Percentiles rank a stretch among this genome's conserved stretches.
Conservation (phyloP, 30 jellyfish, hydroid and myxozoan genomes). For the Aurelia aurita region DNA sequence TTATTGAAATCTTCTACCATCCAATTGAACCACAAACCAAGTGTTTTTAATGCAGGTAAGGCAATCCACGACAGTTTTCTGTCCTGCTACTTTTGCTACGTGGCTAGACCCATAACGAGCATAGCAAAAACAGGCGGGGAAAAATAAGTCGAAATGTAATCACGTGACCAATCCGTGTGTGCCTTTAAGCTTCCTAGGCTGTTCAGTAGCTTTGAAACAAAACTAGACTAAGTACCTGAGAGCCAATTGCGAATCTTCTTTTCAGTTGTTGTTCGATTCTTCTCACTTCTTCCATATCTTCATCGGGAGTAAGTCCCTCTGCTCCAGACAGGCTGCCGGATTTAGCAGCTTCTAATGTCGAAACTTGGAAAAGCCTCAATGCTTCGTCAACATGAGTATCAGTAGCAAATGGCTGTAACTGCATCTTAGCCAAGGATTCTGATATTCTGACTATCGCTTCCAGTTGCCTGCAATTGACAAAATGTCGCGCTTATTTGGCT, state of each 20-base stretch:
- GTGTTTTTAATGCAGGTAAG: too few relatives aligned
- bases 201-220: too few relatives aligned
- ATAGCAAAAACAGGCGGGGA: too few relatives aligned
- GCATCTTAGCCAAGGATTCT: conserved; percentile 99
- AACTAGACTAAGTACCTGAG: conserved; percentile 75
- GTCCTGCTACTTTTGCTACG: too few relatives aligned
- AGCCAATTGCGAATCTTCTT: conserved; percentile 98
- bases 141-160: too few relatives aligned
- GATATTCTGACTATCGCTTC: conserved; percentile 96
- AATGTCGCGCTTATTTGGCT: too few relatives aligned
- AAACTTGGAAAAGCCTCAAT: conserved; percentile 94
- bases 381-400: conserved; percentile 98
- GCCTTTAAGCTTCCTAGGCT: too few relatives aligned
- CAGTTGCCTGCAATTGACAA: conserved; percentile 69
- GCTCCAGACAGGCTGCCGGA: conserved; percentile 98
- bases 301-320: conserved; percentile 97
- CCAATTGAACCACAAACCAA: too few relatives aligned
- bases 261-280: conserved; percentile 89
- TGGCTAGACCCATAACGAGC: too few relatives aligned
- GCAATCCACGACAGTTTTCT: too few relatives aligned
- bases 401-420: conserved; percentile 92
- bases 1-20: too few relatives aligned
- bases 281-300: conserved; percentile 95
- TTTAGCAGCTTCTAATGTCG: conserved; percentile 97
- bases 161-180: too few relatives aligned